Percentiles rank a stretch among this genome's conserved stretches.
Conservation (phyloP, 2,888 invertebrate genomes). For the Terebella lapidaria region DNA sequence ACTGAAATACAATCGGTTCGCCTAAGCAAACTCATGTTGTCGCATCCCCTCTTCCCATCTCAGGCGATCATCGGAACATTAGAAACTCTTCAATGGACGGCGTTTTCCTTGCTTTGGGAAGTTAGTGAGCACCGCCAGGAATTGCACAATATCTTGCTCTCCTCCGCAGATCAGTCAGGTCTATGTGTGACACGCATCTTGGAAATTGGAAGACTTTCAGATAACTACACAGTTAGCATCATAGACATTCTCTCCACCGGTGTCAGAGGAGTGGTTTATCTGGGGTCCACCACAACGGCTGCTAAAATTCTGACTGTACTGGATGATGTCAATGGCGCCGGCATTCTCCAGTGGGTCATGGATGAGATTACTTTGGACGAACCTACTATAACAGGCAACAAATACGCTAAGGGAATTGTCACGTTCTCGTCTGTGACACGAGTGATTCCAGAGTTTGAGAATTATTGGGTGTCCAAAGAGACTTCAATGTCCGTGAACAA, state of each 20-base stretch:
- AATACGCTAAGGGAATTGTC: conserved; percentile 38
- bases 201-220: too few species aligned
- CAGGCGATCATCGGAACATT: too few species aligned
- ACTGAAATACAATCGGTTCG: too few species aligned
- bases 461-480: conserved; percentile 42
- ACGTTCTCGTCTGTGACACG: conserved; percentile 34
- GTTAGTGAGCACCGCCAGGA: too few species aligned
- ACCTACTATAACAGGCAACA: conserved; percentile 13
- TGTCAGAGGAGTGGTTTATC: conserved; percentile 35
- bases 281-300: conserved; percentile 28
- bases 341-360: conserved; percentile 44
- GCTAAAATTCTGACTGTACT: conserved; percentile 27
- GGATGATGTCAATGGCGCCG: conserved; percentile 24
- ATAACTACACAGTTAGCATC: too few species aligned
- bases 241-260: conserved; percentile 24
- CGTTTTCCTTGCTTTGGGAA: too few species aligned
- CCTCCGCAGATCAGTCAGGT: too few species aligned
- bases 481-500: conserved; percentile 32
- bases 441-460: conserved; percentile 44
- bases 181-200: too few species aligned
- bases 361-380: conserved; percentile 33
- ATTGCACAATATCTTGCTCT: too few species aligned
- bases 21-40: too few species aligned
- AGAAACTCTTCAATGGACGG: too few species aligned
- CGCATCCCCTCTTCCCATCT: too few species aligned